Base-by-base conservation (phyloP, 2,113 vertebrate genomes). In the Pyrgilauda ruficollis region DNA sequence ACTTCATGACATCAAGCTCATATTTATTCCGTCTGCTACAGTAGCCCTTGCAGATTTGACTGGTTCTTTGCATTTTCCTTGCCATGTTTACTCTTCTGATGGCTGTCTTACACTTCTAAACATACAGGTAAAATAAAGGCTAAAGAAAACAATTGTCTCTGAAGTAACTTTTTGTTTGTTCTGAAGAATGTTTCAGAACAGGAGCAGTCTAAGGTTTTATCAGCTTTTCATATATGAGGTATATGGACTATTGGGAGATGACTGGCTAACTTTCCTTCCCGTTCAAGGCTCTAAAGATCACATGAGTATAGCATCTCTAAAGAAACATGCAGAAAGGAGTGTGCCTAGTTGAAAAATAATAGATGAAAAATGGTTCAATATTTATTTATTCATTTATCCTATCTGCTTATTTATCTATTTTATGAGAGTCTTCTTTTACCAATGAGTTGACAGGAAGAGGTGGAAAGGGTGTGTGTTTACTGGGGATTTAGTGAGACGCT, bases 241-340 rank as follows among this genome's bases (percentile, higher is more conserved):
- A 9, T 58, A 31, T n/a, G 70, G 21, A 22, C 24, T 69, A 14
- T 30, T 94, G 55, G 24, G 20, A 20, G 27, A 62, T 3, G 4
- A 47, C n/a, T 52, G 26, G 14, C 31, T 87, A 11, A 5, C 33
- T 86, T 88, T 77, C 74, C 47, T 86, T 92, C 39, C 27, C 37
- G 5, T 47, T 28, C 4, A 49, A 56, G 43, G 39, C 59, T 86
- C 13, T 70, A 47, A 88, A 75, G 41, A 49, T 64, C 10, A 28
- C 0, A 0, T n/a, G 43, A 67, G 7, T 70, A 23, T 11, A 31
- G 15, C 14, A 37, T 46, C 27, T 35, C 14, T 64, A 49, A 79
- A 81, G 70, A 89, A 83, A 64, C 6, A 50, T 55, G 20, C 20
- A 74, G 24, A 53, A 92, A 82, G n/a, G 15, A 68, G 1, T 4